Evolutionary conservation across 2,888 invertebrate genomes (phyloP), one percentile per base, ranked within the genome.

Genomic region (Xestia xanthographa): DNA sequence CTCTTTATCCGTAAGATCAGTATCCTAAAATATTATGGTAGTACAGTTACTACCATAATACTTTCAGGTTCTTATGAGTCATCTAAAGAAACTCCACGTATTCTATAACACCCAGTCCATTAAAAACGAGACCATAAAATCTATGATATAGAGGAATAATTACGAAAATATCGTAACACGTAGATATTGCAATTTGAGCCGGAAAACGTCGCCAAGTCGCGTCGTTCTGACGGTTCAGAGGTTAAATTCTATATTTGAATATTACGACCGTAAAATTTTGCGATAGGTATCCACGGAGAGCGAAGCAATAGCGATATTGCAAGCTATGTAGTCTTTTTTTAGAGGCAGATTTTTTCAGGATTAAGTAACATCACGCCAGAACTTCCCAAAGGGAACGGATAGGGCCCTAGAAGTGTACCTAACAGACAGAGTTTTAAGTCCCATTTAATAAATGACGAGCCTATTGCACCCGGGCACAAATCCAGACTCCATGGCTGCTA

Each of bases 161-260:
- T 83, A 79, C 65, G 71, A 81, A 81, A 77, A 74, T 78, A 78
- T 82, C 26, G 62, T 67, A 79, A 70, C 66, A 77, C 58, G 72
- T 73, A 79, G 53, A 76, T 84, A 78, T 79, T 81, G 79, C 86
- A 86, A 84, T 81, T 79, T 77, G 63, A 80, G 56, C 58, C 78
- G 84, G 87, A 82, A 84, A 87, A 67, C 75, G 68, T 58, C 62
- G 67, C 72, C 72, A 74, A 71, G 76, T 87, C 77, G 67, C 75
- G 62, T 73, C 71, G 78, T 77, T 58, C 58, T 20, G 9, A 17
- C 66, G 65, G 87, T 86, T 86, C 88, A 87, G 53, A 86, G 88
- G 87, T 87, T 84, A 86, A 82, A 69, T 77, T 62, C 38, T 72
- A 66, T 66, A 84, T 87, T 84, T 86, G 71, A 84, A 86, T 87